Evolutionary conservation across 2,113 vertebrate species (phyloP).

Genomic region (Istiophorus platypterus): DNA sequence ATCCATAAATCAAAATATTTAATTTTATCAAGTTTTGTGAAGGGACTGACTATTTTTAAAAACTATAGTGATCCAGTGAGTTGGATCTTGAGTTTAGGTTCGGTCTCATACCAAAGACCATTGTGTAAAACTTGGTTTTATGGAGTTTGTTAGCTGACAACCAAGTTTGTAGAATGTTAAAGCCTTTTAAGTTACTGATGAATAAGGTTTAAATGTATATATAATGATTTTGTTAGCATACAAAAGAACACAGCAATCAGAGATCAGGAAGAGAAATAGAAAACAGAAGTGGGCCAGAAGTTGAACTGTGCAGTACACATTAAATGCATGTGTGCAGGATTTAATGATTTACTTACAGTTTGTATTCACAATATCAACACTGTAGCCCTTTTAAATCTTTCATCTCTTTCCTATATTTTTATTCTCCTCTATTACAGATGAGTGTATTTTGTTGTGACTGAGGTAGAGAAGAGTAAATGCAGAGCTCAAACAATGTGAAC

Average conservation of each 20-base stretch:
- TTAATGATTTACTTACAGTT: neutral
- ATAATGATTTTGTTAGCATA: neutral
- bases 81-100: neutral
- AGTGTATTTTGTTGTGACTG: conserved; percentile 27
- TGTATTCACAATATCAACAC: neutral
- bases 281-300: neutral
- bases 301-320: conserved; percentile 2
- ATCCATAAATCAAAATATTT: neutral
- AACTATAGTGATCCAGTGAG: conserved; percentile 15
- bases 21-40: neutral
- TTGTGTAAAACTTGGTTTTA: conserved; percentile 3
- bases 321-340: neutral
- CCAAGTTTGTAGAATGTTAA: neutral
- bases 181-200: neutral
- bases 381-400: neutral
- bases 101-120: conserved; percentile 3
- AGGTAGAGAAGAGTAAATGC: conserved; percentile 23
- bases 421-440: neutral
- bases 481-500: conserved; percentile 38
- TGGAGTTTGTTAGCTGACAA: conserved; percentile 1
- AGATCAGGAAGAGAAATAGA: neutral
- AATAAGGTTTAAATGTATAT: neutral
- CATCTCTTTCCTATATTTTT: neutral
- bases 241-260: neutral
- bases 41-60: neutral